Base-by-base conservation (phyloP, 1,140 invertebrate species). In the Glomeris maerens region DNA sequence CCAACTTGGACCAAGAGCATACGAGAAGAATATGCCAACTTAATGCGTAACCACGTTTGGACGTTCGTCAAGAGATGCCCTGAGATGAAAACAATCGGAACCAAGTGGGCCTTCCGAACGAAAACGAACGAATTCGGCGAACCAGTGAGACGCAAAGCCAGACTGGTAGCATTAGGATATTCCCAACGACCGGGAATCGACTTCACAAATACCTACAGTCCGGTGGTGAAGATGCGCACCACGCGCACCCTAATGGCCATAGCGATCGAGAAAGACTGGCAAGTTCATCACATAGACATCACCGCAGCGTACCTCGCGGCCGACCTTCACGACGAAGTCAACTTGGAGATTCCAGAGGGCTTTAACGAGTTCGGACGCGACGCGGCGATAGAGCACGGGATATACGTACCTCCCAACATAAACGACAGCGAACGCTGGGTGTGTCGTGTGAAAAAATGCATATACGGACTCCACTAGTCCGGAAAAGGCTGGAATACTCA, bases 131-230 rank as follows among this genome's bases (percentile, higher is more conserved):
- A 25, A 48, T 22, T 53, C 45, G 52, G 55, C n/a, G 40, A 13
- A 4, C 45, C 54, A 2, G 29, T 51, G 5, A 31, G 46, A 27
- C 55, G 40, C 22, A 53, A 54, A 27, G 52, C 52, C 3, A 39
- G 52, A 39, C 45, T 56, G 13, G 52, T 57, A 7, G 47, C 36
- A 13, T 48, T 52, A 48, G 49, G 52, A 1, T 58, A 26, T 27
- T 39, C 2, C 23, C 45, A 52, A 48, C 17, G 20, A 14, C 25
- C 42, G 4, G 49, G 47, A 2, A 47, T 48, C 23, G 49, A 58
- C 40, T 58, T 52, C 29, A 26, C 38, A 3, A 31, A 57, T 31
- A 57, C 48, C 14, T 57, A 44, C 29, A 41, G 26, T 36, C 55
- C 52, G 20, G 52, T 54, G 4, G 39, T 26, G 2, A 52, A 52